These are phyloP conservation scores for Rhinogobio ventralis DNA, from an alignment of 2,797 vertebrate species.

Conservation along the genomic window DNA sequence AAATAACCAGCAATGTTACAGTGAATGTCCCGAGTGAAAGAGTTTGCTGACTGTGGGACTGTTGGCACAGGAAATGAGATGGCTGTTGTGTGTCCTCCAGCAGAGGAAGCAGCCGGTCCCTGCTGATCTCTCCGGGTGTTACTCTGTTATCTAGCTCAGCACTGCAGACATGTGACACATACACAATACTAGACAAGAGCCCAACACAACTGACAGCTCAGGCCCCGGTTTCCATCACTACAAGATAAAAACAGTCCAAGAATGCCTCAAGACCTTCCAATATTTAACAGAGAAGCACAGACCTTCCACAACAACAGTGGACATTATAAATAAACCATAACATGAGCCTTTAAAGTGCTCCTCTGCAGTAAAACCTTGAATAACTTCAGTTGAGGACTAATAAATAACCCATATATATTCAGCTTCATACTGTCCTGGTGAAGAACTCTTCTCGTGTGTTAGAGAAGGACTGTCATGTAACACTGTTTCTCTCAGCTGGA, in stretches of 20 bases:
- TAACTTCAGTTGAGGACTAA: not conserved
- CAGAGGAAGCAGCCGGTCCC: slow-evolving; percentile 26
- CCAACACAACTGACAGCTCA: not conserved
- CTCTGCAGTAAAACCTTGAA: not conserved
- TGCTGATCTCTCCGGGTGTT: slow-evolving; percentile 43
- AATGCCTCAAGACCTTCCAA: not conserved
- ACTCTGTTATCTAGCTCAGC: slow-evolving; percentile 52
- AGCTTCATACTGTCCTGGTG: slow-evolving; percentile 32
- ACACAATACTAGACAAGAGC: slow-evolving; percentile 1
- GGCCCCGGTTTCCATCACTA: not conserved
- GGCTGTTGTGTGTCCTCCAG: slow-evolving; percentile 31
- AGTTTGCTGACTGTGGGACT: not conserved
- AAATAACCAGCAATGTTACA: not conserved
- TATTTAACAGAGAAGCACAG: not conserved
- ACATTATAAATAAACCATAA: slow-evolving; percentile 23
- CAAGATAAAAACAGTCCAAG: not conserved
- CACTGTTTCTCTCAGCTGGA: not conserved
- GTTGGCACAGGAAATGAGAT: slow-evolving; percentile 22
- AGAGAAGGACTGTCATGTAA: slow-evolving; percentile 59
- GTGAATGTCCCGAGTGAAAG: not conserved
- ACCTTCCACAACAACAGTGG: slow-evolving; percentile 2
- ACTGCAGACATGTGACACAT: slow-evolving; percentile 41
- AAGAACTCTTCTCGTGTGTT: slow-evolving; percentile 63
- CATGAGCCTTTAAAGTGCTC: slow-evolving; percentile 5
- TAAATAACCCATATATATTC: slow-evolving; percentile 66